Base-by-base conservation (phyloP, 2,888 invertebrate species). In the Zhengitettix transpicula region DNA sequence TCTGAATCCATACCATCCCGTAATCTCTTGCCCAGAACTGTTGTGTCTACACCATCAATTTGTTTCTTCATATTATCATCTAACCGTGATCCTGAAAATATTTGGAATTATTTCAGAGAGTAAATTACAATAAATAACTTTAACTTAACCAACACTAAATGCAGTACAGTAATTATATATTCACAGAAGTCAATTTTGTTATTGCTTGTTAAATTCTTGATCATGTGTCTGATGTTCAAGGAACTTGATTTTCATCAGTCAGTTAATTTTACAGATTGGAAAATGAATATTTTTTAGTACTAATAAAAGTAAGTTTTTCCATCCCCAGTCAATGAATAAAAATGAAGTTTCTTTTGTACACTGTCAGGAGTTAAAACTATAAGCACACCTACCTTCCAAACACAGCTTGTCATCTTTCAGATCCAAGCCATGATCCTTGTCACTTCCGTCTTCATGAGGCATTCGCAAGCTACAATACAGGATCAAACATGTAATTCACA, bases 61-160 rank as follows among this genome's bases (percentile, higher is more conserved):
- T 73, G 73, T 60, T 73, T 73, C 56, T 71, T 71, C 7, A 72
- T 71, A 3, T 71, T 71, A 59, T 73, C 73, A 52, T 73, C 73
- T n/a, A 57, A 28, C 28, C 56, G 56, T 12, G 52, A 28, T 40
- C 53, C 56, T 58, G 28, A 28, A 52, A 15, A 53, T 53, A 17
- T 53, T 53, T 9, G 28, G 17, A 8, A 9, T 28, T 53, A 16
- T 16, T 16, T 53, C 17, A 9, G 12, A 53, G 15, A 53, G 47
- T 47, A 15, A 47, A 8, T 15, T 47, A 47, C n/a, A 53, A 8
- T 47, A 15, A 47, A 8, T 15, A 5, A 47, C n/a, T 51, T 16
- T 10, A 51, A 51, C 1, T 1, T 9, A 51, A 12, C n/a, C n/a
- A 51, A 51, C 10, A 10, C 12, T 15, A 51, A 51, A 51, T 51